phyloP scores from a whole-genome alignment of 2,888 invertebrate species.

The Oconnorella tubifera region DNA sequence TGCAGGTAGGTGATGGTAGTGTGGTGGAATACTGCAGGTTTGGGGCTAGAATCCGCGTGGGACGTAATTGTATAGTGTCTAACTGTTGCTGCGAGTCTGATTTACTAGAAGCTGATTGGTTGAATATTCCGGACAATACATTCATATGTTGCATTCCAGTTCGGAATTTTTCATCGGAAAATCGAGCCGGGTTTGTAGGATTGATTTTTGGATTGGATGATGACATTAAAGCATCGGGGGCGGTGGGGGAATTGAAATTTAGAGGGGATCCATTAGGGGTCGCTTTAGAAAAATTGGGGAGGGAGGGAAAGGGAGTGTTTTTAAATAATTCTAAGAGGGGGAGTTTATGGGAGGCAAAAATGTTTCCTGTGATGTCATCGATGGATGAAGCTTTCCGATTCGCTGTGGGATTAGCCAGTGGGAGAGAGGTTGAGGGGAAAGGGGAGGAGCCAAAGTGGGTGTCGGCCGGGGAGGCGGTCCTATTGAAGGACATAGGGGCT shows the following conservation, averaged over 20 bases:
- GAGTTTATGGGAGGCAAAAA: slow-evolving; percentile 42
- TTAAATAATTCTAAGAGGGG: neutral
- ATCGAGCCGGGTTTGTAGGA: slow-evolving; percentile 41
- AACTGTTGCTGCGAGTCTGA: slow-evolving; percentile 50
- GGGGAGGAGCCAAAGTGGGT: no score
- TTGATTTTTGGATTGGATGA: slow-evolving; percentile 47
- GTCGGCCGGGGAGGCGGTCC: neutral
- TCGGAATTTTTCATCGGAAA: slow-evolving; percentile 16
- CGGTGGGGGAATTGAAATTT: slow-evolving; percentile 30
- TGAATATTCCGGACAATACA: slow-evolving; percentile 40
- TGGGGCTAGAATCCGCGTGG: slow-evolving; percentile 43
- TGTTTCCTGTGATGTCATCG: slow-evolving; percentile 43
- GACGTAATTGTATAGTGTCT: slow-evolving; percentile 50
- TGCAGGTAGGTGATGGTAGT: slow-evolving; percentile 36
- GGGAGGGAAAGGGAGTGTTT: neutral
- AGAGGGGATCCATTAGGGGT: slow-evolving; percentile 4
- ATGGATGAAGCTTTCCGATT: slow-evolving; percentile 41
- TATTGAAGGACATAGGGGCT: neutral
- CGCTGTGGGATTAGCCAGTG: slow-evolving; percentile 26
- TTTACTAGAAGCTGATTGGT: neutral
- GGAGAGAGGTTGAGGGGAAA: neutral
- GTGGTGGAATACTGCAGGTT: slow-evolving; percentile 56
- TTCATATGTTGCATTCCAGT: slow-evolving; percentile 53
- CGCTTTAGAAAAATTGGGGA: neutral
- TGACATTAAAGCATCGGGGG: slow-evolving; percentile 40